Evolutionary conservation across 1,140 invertebrate genomes (phyloP).

Genomic region (Hetaerina americana): DNA sequence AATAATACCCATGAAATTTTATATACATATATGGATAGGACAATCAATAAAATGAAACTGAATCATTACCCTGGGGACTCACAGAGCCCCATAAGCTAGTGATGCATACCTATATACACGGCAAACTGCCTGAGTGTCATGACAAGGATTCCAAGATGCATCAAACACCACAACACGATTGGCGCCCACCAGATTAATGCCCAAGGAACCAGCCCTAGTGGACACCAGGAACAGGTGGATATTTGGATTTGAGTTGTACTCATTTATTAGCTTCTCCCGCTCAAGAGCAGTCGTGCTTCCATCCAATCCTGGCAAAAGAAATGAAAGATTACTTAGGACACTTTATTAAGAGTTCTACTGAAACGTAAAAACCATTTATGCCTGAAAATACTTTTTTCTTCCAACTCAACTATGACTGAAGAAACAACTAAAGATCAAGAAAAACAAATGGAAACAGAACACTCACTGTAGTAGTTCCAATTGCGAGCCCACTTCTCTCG

Average conservation of each 20-base stretch:
- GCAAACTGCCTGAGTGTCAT: slow-evolving; percentile 97
- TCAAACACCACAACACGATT: slow-evolving; percentile 96
- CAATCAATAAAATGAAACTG: too few relatives aligned
- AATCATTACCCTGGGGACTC: too few relatives aligned
- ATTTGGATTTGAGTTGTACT: slow-evolving; percentile 87
- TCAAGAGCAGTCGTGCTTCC: slow-evolving; percentile 89
- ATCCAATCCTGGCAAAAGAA: slow-evolving; percentile 56
- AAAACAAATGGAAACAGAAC: slow-evolving; percentile 7
- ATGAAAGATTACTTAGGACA: background rate
- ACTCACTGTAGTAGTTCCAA: slow-evolving; percentile 82
- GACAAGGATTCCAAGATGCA: slow-evolving; percentile 99
- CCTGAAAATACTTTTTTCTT: too few relatives aligned
- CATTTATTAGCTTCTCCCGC: slow-evolving; percentile 90
- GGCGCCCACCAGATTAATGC: slow-evolving; percentile 94
- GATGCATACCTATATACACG: slow-evolving; percentile 66
- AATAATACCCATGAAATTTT: too few relatives aligned
- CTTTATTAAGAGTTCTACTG: background rate
- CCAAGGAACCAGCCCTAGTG: slow-evolving; percentile 89
- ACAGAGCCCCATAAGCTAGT: too few relatives aligned
- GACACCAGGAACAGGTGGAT: slow-evolving; percentile 92
- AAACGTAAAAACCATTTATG: slow-evolving; percentile 14
- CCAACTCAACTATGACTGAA: too few relatives aligned
- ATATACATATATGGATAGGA: too few relatives aligned
- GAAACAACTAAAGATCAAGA: background rate
- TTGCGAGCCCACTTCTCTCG: slow-evolving; percentile 72